These are phyloP conservation scores for Drosophila gaucha DNA, from an alignment of 2,888 invertebrate species.

Conservation along the genomic window DNA sequence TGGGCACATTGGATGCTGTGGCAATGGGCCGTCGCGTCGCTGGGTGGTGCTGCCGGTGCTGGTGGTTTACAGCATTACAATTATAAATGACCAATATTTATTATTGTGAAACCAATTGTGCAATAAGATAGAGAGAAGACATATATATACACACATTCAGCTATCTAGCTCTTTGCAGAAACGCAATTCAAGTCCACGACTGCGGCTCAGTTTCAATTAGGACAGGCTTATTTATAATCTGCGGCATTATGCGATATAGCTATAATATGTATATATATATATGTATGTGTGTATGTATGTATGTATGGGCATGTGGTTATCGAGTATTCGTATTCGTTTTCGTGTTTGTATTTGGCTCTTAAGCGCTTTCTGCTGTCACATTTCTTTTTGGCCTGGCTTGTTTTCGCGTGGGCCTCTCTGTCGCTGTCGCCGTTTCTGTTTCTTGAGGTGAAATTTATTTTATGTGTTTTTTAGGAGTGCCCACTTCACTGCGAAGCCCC, in stretches of 20 bases:
- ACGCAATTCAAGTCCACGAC: too few species aligned
- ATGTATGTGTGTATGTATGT: neutral
- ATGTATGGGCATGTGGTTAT: constrained; percentile 10
- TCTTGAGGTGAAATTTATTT: constrained; percentile 70
- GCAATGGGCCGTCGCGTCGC: neutral
- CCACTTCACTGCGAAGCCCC: constrained; percentile 22
- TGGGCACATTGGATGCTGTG: constrained; percentile 19
- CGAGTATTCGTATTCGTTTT: constrained; percentile 18
- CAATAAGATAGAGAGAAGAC: constrained; percentile 30
- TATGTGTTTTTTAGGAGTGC: constrained; percentile 53
- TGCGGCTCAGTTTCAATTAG: constrained; percentile 39
- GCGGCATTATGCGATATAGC: constrained; percentile 11
- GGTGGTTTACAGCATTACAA: neutral
- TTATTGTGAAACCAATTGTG: constrained; percentile 68
- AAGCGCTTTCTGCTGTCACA: constrained; percentile 70
- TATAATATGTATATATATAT: neutral
- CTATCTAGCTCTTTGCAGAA: constrained; percentile 1
- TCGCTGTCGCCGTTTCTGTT: constrained; percentile 41
- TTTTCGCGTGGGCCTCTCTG: constrained; percentile 40
- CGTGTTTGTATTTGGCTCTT: constrained; percentile 26
- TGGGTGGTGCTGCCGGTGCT: neutral
- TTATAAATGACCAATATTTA: constrained; percentile 11
- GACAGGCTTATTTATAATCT: constrained; percentile 41
- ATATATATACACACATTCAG: neutral
- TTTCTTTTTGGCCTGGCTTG: constrained; percentile 34